Conservation (phyloP, 2,113 vertebrate species). For the Atlantisia rogersi region DNA sequence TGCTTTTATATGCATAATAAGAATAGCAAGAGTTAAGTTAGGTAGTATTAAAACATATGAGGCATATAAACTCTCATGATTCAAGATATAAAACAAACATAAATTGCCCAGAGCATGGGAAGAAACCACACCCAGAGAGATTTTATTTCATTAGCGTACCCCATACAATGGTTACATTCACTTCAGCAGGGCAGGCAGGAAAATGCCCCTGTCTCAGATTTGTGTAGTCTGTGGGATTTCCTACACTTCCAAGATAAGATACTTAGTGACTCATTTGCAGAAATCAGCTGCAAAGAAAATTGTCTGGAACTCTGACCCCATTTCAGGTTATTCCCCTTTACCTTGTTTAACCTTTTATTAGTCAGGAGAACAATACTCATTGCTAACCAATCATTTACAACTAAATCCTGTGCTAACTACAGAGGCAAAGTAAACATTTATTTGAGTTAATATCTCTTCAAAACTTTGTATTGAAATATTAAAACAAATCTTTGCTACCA, state of each 20-base stretch:
- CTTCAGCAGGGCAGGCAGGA: background rate
- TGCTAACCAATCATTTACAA: background rate
- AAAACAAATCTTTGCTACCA: background rate
- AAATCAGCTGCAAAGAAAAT: conserved; percentile 21
- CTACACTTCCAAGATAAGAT: background rate
- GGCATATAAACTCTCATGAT: background rate
- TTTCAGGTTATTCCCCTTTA: background rate
- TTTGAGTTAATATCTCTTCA: background rate
- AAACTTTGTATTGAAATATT: background rate
- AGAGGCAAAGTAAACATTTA: background rate
- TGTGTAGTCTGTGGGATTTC: conserved; percentile 15
- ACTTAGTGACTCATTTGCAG: background rate
- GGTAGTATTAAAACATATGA: background rate
- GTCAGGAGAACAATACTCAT: background rate
- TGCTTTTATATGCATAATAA: background rate
- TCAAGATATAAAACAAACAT: background rate
- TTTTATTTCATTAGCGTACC: background rate
- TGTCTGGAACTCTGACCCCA: background rate
- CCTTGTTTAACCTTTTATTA: background rate
- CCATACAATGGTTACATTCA: background rate
- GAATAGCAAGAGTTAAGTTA: background rate
- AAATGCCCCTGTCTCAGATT: background rate
- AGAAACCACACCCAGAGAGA: background rate
- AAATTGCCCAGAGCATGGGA: background rate
- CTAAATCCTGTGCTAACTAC: background rate